A percentile compares a stretch with the other conserved stretches of the same genome.
phyloP scores from a whole-genome alignment of 2,888 invertebrate genomes.

The Hypomecis atomaria region DNA sequence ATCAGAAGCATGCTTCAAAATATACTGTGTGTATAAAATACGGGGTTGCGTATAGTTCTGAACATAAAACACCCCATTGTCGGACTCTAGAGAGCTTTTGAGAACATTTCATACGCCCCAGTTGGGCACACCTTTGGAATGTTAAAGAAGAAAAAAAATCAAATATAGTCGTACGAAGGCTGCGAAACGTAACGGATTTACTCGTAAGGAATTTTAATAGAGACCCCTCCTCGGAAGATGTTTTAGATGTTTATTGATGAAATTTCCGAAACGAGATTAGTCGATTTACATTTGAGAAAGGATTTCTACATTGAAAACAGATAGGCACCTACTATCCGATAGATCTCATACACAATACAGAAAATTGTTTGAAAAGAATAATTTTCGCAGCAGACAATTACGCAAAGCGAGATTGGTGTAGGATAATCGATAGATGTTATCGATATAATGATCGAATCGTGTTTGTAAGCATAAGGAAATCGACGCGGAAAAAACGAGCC shows the following conservation, averaged over 20 bases:
- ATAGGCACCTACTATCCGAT: no score
- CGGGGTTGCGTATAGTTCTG: slow-evolving; percentile 49
- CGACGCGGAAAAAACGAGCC: slow-evolving; percentile 32
- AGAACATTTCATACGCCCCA: slow-evolving; percentile 67
- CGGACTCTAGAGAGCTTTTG: slow-evolving; percentile 64
- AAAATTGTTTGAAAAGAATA: no score
- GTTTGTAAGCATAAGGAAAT: slow-evolving; percentile 31
- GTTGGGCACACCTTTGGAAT: slow-evolving; percentile 59
- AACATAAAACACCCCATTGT: slow-evolving; percentile 72
- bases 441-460: slow-evolving; percentile 26
- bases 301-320: no score
- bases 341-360: no score
- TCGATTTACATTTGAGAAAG: background rate
- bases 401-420: slow-evolving; percentile 12
- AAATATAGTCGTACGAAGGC: slow-evolving; percentile 40
- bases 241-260: slow-evolving; percentile 22
- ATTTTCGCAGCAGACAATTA: background rate
- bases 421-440: slow-evolving; percentile 20
- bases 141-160: slow-evolving; percentile 51
- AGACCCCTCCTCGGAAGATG: slow-evolving; percentile 17
- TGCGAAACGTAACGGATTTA: slow-evolving; percentile 41
- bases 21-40: slow-evolving; percentile 55
- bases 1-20: slow-evolving; percentile 53
- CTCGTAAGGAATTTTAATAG: slow-evolving; percentile 39
- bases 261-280: background rate